Base-by-base conservation (phyloP, 2,888 invertebrate species). In the Tridacna crocea region DNA sequence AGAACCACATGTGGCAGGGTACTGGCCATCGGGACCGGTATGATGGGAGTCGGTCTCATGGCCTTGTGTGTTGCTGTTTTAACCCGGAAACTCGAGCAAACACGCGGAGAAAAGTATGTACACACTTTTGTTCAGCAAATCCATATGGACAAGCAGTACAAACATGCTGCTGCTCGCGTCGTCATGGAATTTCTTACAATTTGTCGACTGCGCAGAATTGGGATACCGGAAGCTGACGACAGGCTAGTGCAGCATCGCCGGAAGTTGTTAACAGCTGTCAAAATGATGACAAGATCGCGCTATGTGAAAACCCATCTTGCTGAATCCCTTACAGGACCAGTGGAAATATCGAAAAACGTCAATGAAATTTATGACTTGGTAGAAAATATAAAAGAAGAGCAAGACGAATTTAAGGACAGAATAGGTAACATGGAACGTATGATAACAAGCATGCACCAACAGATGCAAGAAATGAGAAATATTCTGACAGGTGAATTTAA, bases 21-120 rank as follows among this genome's bases (percentile, higher is more conserved):
- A 13, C 89, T 92, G 61, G 89, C 90, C 46, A 90, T 91, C 8
- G 81, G 83, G 27, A 91, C 91, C 0, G 92, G 91, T 6, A 80
- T 92, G 74, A 91, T 92, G 90, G 92, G 92, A 0, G 92, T 91
- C 22, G 92, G 92, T 19, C 90, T 90, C 12, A 92, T 90, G 90
- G 92, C 92, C 2, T 84, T 92, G 10, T 89, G 90, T 72, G 91
- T 92, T 3, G 92, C 92, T 3, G 92, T 92, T 27, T 85, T 92
- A 55, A 90, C 92, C 13, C 86, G 89, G 75, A 92, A 92, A 83
- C 84, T 92, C n/a, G 91, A 92, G 79, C 92, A 91, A 72, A 88
- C 90, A 11, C 82, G 92, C 26, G 87, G 90, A 15, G 91, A 92
- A 72, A 90, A 88, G 79, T 91, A 90, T 76, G 91, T 91, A 6